Percentiles rank a stretch among this genome's conserved stretches.
Conservation (phyloP, 2,113 vertebrate species). For the rabbit (Oryctolagus cuniculus) region mOryCun1.1 NC_091436.1:117945001-117945500, state of each 20-base stretch:
- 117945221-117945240: neutral
- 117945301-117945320: neutral
- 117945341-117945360: neutral
- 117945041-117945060: conserved; percentile 44
- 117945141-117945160: neutral
- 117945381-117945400: conserved; percentile 3
- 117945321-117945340: conserved; percentile 9
- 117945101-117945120: neutral
- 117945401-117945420: neutral
- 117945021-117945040: conserved; percentile 46
- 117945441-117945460: neutral
- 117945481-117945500: neutral
- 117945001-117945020: conserved; percentile 12
- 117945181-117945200: neutral
- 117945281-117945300: neutral
- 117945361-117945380: neutral
- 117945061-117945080: conserved; percentile 67
- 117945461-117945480: conserved; percentile 34
- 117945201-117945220: neutral
- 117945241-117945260: neutral
- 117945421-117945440: neutral
- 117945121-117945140: neutral
- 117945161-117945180: neutral
- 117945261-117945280: neutral
- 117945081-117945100: neutral